Conservation (phyloP, 1,140 invertebrate species). For the Drosophila nigrodunni region DNA sequence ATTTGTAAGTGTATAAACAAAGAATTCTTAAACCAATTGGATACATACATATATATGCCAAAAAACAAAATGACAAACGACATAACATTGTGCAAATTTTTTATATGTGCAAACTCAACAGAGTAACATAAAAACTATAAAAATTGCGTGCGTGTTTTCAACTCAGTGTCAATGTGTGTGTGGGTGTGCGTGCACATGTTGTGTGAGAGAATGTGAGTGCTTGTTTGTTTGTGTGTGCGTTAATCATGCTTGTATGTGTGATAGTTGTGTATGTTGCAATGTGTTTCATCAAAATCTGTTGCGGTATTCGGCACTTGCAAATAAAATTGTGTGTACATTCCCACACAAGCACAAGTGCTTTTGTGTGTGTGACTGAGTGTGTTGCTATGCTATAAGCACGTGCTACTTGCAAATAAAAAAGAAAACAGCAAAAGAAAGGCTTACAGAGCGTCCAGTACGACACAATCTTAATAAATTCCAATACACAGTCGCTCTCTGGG, state of each 20-base stretch:
- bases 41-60: conserved; percentile 21
- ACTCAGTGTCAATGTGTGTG: conserved; percentile 19
- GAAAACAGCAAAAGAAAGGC: conserved; percentile 8
- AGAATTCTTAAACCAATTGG: conserved; percentile 48
- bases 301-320: conserved; percentile 38
- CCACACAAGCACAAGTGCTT: neutral
- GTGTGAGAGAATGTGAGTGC: conserved; percentile 12
- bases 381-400: conserved; percentile 27
- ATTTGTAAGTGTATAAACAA: conserved; percentile 55
- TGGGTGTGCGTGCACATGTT: conserved; percentile 34
- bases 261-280: conserved; percentile 42
- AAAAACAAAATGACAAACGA: conserved; percentile 27
- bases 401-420: conserved; percentile 37
- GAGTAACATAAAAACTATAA: conserved; percentile 17
- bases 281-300: conserved; percentile 47
- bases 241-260: conserved; percentile 3
- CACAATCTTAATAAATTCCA: conserved; percentile 37
- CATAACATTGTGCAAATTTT: conserved; percentile 27
- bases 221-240: conserved; percentile 30
- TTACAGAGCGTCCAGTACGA: neutral
- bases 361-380: neutral
- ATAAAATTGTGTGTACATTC: conserved; percentile 12
- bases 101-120: neutral
- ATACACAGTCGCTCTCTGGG: conserved; percentile 22
- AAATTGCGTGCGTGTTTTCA: conserved; percentile 50